Evolutionary conservation across 2,113 vertebrate genomes (phyloP).

Genomic region (Cavia porcellus): DNA sequence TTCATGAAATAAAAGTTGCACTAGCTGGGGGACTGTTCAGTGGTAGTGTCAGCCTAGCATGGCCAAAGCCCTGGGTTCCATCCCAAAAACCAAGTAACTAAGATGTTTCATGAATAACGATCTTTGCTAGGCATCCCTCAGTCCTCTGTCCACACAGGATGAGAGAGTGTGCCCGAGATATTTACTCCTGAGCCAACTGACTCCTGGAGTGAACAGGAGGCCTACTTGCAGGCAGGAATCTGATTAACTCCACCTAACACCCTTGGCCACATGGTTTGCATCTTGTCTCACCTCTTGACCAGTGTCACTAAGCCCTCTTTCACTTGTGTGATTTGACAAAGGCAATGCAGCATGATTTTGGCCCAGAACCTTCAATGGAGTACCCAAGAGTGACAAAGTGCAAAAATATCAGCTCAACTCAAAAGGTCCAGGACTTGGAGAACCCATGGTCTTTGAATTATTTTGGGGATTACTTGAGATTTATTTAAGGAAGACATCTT

Average conservation of each 20-base stretch:
- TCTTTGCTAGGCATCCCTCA: neutral
- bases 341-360: neutral
- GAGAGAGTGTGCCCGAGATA: neutral
- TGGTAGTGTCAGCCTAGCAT: neutral
- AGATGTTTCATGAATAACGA: neutral
- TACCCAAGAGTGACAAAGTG: neutral
- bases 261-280: neutral
- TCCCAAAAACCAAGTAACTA: neutral
- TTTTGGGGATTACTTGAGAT: conserved; percentile 30
- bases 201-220: neutral
- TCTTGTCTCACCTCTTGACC: neutral
- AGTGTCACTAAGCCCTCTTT: conserved; percentile 38
- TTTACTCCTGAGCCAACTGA: conserved; percentile 33
- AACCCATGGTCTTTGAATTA: conserved; percentile 25
- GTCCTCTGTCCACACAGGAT: neutral
- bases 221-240: conserved; percentile 6
- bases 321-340: conserved; percentile 53
- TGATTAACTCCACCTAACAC: conserved; percentile 29
- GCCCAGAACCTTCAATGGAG: neutral
- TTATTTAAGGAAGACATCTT: conserved; percentile 48
- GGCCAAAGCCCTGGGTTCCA: neutral
- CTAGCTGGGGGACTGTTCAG: neutral
- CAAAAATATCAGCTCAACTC: neutral
- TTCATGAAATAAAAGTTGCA: conserved; percentile 53
- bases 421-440: neutral